A percentile compares a stretch with the other conserved stretches of the same genome.
Conservation (phyloP, 2,797 vertebrate species). For the Echiichthys vipera region DNA sequence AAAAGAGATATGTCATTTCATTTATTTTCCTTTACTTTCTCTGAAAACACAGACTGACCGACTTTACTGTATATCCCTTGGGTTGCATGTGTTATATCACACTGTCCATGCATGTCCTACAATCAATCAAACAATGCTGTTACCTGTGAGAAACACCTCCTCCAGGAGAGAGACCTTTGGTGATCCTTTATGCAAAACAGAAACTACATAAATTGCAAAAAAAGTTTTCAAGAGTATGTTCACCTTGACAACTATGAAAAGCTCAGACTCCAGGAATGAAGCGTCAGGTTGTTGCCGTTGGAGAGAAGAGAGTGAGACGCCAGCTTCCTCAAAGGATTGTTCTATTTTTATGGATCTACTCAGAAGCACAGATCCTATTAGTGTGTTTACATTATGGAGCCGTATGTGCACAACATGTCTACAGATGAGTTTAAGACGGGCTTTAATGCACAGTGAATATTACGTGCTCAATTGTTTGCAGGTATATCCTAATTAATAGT, state of each 20-base stretch:
- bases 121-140: background rate
- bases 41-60: background rate
- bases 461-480: constrained; percentile 31
- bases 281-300: constrained; percentile 32
- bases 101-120: background rate
- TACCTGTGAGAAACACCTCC: background rate
- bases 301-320: constrained; percentile 6
- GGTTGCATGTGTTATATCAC: background rate
- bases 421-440: constrained; percentile 18
- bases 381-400: constrained; percentile 59
- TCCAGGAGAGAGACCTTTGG: background rate
- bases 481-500: constrained; percentile 38
- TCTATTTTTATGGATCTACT: constrained; percentile 71
- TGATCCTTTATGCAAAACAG: background rate
- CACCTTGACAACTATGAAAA: constrained; percentile 47
- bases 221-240: constrained; percentile 2
- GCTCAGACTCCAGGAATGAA: constrained; percentile 29
- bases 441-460: constrained; percentile 18
- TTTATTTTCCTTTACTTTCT: background rate
- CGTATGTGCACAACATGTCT: constrained; percentile 2
- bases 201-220: background rate
- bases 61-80: background rate
- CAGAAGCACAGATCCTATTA: constrained; percentile 71
- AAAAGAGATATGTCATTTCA: background rate
- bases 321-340: constrained; percentile 45